phyloP scores from a whole-genome alignment of 2,888 invertebrate genomes.

The Sinopyrophorus schimmeli region DNA sequence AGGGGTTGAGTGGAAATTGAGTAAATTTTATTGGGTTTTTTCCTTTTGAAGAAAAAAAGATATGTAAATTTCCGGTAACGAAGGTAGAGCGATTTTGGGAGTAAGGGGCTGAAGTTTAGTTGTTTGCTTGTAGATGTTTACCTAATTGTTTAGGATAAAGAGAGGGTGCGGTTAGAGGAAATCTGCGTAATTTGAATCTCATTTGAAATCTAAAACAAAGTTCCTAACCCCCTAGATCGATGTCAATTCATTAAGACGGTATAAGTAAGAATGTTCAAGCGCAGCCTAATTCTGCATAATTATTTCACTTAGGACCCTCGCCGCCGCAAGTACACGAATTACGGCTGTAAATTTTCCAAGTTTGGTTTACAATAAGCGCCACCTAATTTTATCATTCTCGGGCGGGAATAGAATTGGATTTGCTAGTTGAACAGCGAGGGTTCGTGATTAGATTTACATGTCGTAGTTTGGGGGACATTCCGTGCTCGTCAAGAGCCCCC shows the following conservation, averaged over 20 bases:
- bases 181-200: conserved; percentile 41
- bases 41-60: too few relatives aligned
- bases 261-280: conserved; percentile 52
- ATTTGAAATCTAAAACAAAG: conserved; percentile 53
- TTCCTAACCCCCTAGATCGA: conserved; percentile 48
- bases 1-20: too few relatives aligned
- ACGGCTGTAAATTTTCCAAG: conserved; percentile 57
- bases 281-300: conserved; percentile 55
- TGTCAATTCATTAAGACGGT: conserved; percentile 55
- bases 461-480: conserved; percentile 47
- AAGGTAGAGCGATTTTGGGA: too few relatives aligned
- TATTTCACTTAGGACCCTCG: conserved; percentile 52
- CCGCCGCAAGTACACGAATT: conserved; percentile 55
- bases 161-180: conserved; percentile 21
- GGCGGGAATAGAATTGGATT: conserved; percentile 57
- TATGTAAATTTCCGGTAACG: too few relatives aligned
- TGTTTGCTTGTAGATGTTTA: too few relatives aligned
- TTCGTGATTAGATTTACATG: conserved; percentile 57
- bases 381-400: conserved; percentile 58
- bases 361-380: conserved; percentile 61
- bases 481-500: conserved; percentile 40
- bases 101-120: too few relatives aligned
- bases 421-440: conserved; percentile 56
- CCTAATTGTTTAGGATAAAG: conserved; percentile 14
- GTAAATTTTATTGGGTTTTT: too few relatives aligned